Conservation (phyloP, 37 sponge, comb jelly and placozoan species). For the Beroe ovata region DNA sequence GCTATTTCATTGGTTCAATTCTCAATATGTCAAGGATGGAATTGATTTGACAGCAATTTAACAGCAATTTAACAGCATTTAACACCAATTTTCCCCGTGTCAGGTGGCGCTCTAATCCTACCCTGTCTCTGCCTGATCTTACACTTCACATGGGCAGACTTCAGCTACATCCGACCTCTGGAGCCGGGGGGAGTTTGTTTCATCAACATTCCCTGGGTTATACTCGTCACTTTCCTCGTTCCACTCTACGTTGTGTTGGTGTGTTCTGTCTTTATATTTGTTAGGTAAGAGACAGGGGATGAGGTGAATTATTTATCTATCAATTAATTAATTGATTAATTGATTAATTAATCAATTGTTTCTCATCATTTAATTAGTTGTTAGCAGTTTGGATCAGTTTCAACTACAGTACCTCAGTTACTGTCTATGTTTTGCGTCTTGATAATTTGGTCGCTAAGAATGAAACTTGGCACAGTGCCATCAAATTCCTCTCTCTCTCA, state of each 20-base stretch:
- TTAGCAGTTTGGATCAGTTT: too few species aligned
- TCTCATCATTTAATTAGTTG: too few species aligned
- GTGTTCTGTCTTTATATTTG: not conserved
- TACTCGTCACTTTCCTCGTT: not conserved
- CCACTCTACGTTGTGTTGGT: not conserved
- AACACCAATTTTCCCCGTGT: not conserved
- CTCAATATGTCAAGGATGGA: too few species aligned
- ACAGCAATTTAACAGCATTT: not conserved
- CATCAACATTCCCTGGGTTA: not conserved
- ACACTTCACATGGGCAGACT: not conserved
- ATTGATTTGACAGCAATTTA: too few species aligned
- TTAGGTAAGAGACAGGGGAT: not conserved
- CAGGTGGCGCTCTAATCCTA: conserved; percentile 13
- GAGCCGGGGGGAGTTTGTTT: not conserved
- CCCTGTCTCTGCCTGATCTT: not conserved
- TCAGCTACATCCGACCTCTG: not conserved
- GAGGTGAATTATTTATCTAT: not conserved
- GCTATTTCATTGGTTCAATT: too few species aligned
- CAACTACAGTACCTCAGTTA: too few species aligned
- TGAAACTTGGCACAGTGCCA: not conserved
- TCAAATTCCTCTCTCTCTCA: not conserved
- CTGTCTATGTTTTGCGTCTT: too few species aligned
- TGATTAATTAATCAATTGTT: too few species aligned
- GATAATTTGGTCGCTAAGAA: too few species aligned
- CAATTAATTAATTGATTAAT: too few species aligned